Evolutionary conservation across 2,888 invertebrate species (phyloP), one percentile per base, ranked within the genome.

Genomic region (Cephus pygmeus): DNA sequence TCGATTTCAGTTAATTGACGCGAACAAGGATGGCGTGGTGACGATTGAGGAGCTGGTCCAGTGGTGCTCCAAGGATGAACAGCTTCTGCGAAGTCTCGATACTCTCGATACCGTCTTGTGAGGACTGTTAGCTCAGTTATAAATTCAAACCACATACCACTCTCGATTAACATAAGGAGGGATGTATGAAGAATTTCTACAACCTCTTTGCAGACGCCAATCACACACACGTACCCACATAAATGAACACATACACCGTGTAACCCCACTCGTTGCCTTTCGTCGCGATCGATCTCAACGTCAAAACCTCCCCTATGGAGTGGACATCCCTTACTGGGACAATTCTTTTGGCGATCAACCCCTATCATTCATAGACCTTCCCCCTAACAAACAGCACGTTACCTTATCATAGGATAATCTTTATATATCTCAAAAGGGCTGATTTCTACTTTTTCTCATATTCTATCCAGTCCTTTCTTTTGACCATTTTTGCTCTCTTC

Each of bases 31-130:
- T 89, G 96, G 96, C 33, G 95, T 95, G 80, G 95, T 97, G 85
- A 95, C 96, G 11, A 95, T 95, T 77, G 96, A 96, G 87, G 97
- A 97, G 92, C 92, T 97, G 87, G 94, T 95, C 73, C 94, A 95
- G 83, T 96, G 96, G 96, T 96, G 96, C 91, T 94, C 94, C 75
- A 93, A 95, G 81, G 95, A 96, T 91, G 95, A 95, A 84, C 93
- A 94, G 79, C 94, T 95, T 79, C 93, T 96, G 79, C 93, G 93
- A 90, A 95, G 95, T 34, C 92, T 96, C 81, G 94, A 95, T 90
- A 94, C 95, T 23, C 92, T 96, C 81, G 96, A 96, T 91, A 96
- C 96, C 3, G 94, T 96, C 83, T 94, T 96, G 94, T 96, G 95
- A 96, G 84, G 84, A 82, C 79, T 75, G 80, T 81, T 76, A 15